Evolutionary conservation across 2,113 vertebrate species (phyloP).

Genomic region (Paramormyrops kingsleyae): DNA sequence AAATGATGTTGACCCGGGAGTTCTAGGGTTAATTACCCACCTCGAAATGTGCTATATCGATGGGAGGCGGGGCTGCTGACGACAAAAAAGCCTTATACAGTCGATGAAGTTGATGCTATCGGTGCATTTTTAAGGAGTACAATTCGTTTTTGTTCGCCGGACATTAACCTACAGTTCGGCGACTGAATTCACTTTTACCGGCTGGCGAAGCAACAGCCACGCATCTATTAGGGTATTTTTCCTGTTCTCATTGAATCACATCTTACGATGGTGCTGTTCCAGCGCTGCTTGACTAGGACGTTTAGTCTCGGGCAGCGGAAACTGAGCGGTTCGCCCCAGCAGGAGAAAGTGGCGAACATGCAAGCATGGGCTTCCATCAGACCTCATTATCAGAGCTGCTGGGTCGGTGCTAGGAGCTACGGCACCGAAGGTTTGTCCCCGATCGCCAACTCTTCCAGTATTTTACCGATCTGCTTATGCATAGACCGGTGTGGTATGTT

Average conservation of each 20-base stretch:
- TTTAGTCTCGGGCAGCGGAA: conserved; percentile 1
- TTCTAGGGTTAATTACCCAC: not conserved
- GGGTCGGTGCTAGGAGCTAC: not conserved
- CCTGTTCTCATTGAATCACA: not conserved
- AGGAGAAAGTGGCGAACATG: not conserved
- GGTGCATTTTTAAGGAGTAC: not conserved
- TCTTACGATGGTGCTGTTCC: conserved; percentile 14
- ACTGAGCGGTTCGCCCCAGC: not conserved
- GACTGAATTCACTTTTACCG: not conserved
- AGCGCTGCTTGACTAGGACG: conserved; percentile 2
- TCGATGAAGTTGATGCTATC: not conserved
- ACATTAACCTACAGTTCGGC: not conserved
- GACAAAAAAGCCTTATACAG: not conserved
- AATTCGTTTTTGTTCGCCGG: not conserved
- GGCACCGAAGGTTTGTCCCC: conserved; percentile 11
- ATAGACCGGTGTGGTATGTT: not conserved
- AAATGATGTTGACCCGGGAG: not conserved
- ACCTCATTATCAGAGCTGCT: not conserved
- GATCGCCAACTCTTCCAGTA: not conserved
- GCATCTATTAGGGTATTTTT: not conserved
- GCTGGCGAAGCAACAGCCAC: not conserved
- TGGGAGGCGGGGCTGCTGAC: not conserved
- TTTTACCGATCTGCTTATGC: not conserved
- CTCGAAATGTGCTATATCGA: not conserved
- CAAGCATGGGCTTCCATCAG: not conserved